These are phyloP conservation scores for Percopsis transmontana DNA, from an alignment of 2,113 vertebrate species.

Conservation along the genomic window DNA sequence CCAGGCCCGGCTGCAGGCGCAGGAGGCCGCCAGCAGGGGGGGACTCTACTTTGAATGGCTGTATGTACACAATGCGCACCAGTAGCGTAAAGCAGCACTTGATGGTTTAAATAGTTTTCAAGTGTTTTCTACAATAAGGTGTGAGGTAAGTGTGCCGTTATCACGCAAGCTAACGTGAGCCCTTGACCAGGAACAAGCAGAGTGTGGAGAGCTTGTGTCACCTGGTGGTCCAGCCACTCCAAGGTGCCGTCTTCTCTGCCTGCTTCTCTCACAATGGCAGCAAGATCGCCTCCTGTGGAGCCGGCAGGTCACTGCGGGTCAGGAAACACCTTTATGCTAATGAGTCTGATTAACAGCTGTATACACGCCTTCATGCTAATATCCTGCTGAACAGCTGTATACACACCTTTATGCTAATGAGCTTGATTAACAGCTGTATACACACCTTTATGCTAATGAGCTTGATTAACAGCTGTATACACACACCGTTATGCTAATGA, in stretches of 20 bases:
- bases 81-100: too few relatives aligned
- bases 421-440: too few relatives aligned
- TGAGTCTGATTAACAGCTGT: too few relatives aligned
- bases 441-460: too few relatives aligned
- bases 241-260: constrained; percentile 88
- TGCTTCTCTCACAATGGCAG: constrained; percentile 90
- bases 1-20: constrained; percentile 84
- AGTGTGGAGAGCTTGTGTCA: constrained; percentile 85
- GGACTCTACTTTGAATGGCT: constrained; percentile 90
- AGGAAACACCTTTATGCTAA: constrained; percentile 6
- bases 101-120: too few relatives aligned
- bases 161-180: not conserved
- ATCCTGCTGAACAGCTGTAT: too few relatives aligned
- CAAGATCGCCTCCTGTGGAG: constrained; percentile 92
- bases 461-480: too few relatives aligned
- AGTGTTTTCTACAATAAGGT: too few relatives aligned
- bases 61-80: constrained; percentile 70
- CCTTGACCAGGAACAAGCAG: constrained; percentile 84
- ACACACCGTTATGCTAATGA: not conserved
- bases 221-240: constrained; percentile 90
- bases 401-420: not conserved
- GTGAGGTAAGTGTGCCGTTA: too few relatives aligned
- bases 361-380: too few relatives aligned
- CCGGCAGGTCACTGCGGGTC: constrained; percentile 90
- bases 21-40: constrained; percentile 72